Base-by-base conservation (phyloP, 1,140 invertebrate genomes). In the Dolichoris vasculosae region DNA sequence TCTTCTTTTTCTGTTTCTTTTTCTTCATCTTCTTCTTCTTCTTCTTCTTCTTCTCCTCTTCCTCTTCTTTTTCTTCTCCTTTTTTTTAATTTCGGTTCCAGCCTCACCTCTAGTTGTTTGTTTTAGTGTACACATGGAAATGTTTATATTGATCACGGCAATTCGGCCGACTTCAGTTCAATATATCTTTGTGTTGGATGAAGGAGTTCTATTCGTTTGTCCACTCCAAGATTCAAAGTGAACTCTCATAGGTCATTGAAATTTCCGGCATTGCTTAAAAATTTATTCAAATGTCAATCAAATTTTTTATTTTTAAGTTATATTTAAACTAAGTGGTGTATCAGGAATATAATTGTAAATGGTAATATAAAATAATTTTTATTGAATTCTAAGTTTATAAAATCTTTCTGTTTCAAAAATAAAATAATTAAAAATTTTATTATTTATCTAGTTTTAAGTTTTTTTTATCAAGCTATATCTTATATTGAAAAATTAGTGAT, bases 101-200 rank as follows among this genome's bases (percentile, higher is more conserved):
- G n/a, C 59, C 63, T 82, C 82, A 71, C 11, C 59, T 43, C 64
- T 51, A 55, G 75, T 46, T 77, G 4, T 46, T 73, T 77, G 75
- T 77, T 51, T 51, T 77, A 26, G 67, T 26, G 32, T 73, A 79
- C 35, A 86, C 84, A 80, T 86, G 84, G 79, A 80, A 82, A 86
- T 86, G 55, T 78, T 82, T 82, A 38, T 86, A 59, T 78, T 79
- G 80, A 55, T 30, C 48, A 15, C 82, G 71, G 69, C 69, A 40
- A 51, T 43, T 63, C 38, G 67, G 30, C 43, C 43, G 48, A 40
- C n/a, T 75, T 55, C 26, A 26, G 11, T 17, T 73, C 0, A 26
- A 30, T 35, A 30, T 40, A 51, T 75, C 82, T 63, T 71, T 46
- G 77, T 76, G 83, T 78, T 75, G 75, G 75, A 84, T 63, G 75